Base-by-base conservation (phyloP, 2,113 vertebrate species). In the Muscicapa adusta region DNA sequence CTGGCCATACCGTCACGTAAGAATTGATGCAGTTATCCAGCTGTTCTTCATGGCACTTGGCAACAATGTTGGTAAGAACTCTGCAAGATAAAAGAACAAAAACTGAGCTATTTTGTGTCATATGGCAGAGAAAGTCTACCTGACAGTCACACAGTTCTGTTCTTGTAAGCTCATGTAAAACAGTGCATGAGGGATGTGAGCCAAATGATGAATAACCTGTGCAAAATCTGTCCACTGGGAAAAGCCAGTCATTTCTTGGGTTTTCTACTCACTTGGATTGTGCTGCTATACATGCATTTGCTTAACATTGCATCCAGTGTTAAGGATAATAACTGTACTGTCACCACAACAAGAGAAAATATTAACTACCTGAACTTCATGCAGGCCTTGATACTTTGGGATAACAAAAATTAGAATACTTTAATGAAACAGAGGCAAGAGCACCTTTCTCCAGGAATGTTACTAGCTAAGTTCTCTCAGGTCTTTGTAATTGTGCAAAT, bases 31-130 rank as follows among this genome's bases (percentile, higher is more conserved):
- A 98, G 79, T 98, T 98, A 88, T 99, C 98, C 67, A 99, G 96
- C 57, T 99, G 98, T 89, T 99, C 99, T 92, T 99, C 99, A 12
- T 99, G 98, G 97, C 99, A 99, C 96, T 99, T 99, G 74, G 98
- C 98, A 95, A 99, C 98, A 84, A 99, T 98, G 89, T 99, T 98
- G 9, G 99, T 98, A 90, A 99, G 98, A 79, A 99, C 99, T 97
- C 99, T 99, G 97, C 14, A 97, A 96, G 93, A 51, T 10, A 88
- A 58, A 91, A 50, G 2, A 5, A 25, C 10, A 25, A 66, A 50
- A 83, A 48, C 11, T 74, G 50, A 97, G 57, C 28, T 86, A 24
- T 14, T 67, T 88, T 89, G 50, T 73, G 45, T 76, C 33, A 53
- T 18, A 54, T 74, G 24, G 62, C 36, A 70, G 63, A 68, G n/a